Conservation (phyloP, 2,113 vertebrate species). For the Corythoichthys haematopterus region DNA sequence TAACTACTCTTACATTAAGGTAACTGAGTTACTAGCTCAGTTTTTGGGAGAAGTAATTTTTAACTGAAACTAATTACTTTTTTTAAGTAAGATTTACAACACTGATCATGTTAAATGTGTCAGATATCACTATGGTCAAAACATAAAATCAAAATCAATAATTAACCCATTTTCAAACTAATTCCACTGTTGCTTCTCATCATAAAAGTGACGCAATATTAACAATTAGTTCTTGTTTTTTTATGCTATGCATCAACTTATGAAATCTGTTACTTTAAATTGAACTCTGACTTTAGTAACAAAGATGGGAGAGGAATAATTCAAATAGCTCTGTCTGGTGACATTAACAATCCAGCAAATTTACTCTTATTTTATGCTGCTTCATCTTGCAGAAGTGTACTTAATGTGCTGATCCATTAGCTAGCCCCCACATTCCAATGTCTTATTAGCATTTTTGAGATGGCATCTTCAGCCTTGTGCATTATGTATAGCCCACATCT, state of each 20-base stretch:
- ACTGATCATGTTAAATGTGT: too few species aligned
- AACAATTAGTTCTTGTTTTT: neutral
- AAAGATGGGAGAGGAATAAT: conserved; percentile 5
- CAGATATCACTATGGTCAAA: too few species aligned
- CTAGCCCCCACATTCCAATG: conserved; percentile 19
- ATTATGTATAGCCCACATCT: conserved; percentile 54
- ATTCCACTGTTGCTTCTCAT: too few species aligned
- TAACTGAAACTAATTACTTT: too few species aligned
- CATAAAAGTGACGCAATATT: neutral
- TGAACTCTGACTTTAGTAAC: neutral
- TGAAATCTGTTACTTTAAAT: neutral
- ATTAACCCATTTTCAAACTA: too few species aligned
- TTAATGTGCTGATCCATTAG: conserved; percentile 18
- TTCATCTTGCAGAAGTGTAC: conserved; percentile 20
- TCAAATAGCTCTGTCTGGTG: conserved; percentile 36
- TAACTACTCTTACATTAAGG: too few species aligned
- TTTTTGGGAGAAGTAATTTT: too few species aligned
- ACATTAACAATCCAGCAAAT: conserved; percentile 46
- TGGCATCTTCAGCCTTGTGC: conserved; percentile 44
- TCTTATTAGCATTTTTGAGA: conserved; percentile 50
- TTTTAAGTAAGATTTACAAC: too few species aligned
- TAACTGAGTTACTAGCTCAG: too few species aligned
- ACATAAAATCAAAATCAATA: too few species aligned
- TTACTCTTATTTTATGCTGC: conserved; percentile 26
- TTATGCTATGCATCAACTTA: neutral